phyloP scores from a whole-genome alignment of 2,113 vertebrate genomes.

The Sinocyclocheilus grahami region DNA sequence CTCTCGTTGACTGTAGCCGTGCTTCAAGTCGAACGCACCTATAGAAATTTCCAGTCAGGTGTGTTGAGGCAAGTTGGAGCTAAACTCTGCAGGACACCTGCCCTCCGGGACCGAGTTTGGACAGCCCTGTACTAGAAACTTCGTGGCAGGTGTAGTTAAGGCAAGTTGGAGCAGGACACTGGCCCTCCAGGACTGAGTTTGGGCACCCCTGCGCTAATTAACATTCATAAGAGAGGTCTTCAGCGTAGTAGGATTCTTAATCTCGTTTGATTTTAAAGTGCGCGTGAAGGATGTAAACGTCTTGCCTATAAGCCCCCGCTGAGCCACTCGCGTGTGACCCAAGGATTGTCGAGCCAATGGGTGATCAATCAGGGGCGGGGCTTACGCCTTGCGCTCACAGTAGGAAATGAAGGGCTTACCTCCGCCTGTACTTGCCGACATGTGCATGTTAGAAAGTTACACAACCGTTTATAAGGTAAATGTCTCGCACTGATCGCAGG shows the following conservation, averaged over 20 bases:
- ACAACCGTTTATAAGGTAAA: neutral
- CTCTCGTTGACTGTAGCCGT: too few relatives aligned
- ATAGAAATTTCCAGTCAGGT: too few relatives aligned
- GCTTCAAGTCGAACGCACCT: too few relatives aligned
- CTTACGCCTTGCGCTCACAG: neutral
- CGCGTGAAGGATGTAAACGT: neutral
- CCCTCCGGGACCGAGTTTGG: too few relatives aligned
- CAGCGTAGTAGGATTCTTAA: neutral
- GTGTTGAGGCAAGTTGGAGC: too few relatives aligned
- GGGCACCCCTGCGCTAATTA: neutral
- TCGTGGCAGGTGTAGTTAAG: too few relatives aligned
- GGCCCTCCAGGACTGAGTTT: too few relatives aligned
- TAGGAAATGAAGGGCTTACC: neutral
- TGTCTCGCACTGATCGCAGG: neutral
- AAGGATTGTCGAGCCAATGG: conserved; percentile 14
- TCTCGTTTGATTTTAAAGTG: neutral
- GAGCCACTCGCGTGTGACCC: neutral
- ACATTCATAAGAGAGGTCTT: neutral
- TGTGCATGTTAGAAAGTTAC: conserved; percentile 35
- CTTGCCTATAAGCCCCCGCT: neutral
- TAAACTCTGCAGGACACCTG: too few relatives aligned
- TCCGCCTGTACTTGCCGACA: conserved; percentile 13
- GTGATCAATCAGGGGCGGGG: neutral
- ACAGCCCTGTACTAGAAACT: too few relatives aligned
- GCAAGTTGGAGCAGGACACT: too few relatives aligned